phyloP scores from a whole-genome alignment of 2,888 invertebrate species.

The Eristalinus sepulchralis region DNA sequence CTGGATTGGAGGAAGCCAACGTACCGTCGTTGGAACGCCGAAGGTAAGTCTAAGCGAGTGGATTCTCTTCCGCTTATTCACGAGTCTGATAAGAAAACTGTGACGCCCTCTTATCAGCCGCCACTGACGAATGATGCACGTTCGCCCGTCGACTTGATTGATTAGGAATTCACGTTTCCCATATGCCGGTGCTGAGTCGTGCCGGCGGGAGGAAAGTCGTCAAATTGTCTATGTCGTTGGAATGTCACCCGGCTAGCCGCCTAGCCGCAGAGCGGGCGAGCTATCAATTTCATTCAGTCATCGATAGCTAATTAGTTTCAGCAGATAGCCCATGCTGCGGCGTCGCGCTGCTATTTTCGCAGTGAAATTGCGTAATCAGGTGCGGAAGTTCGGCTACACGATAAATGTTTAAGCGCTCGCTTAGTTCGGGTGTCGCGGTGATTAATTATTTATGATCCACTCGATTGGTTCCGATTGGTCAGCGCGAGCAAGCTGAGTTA shows the following conservation, averaged over 20 bases:
- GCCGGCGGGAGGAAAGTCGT: conserved; percentile 22
- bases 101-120: conserved; percentile 47
- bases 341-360: conserved; percentile 22
- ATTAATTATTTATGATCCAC: conserved; percentile 62
- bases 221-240: conserved; percentile 22
- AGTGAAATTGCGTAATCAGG: conserved; percentile 52
- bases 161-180: conserved; percentile 29
- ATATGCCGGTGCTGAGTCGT: conserved; percentile 28
- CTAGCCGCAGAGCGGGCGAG: neutral
- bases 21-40: conserved; percentile 12
- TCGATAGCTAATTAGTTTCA: conserved; percentile 48
- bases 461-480: conserved; percentile 41
- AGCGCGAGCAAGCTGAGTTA: conserved; percentile 2
- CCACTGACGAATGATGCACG: neutral
- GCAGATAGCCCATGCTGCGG: conserved; percentile 41
- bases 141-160: conserved; percentile 38
- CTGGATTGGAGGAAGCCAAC: conserved; percentile 35
- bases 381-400: conserved; percentile 17
- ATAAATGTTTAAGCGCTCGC: conserved; percentile 43
- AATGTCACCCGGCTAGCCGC: neutral
- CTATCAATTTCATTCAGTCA: conserved; percentile 39
- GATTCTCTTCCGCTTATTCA: conserved; percentile 12
- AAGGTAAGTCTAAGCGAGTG: conserved; percentile 57
- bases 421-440: conserved; percentile 41
- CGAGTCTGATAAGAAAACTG: conserved; percentile 50